Percentiles rank a stretch among this genome's conserved stretches.
phyloP scores from a whole-genome alignment of 1,140 invertebrate genomes.

The Bombus difficillimus region DNA sequence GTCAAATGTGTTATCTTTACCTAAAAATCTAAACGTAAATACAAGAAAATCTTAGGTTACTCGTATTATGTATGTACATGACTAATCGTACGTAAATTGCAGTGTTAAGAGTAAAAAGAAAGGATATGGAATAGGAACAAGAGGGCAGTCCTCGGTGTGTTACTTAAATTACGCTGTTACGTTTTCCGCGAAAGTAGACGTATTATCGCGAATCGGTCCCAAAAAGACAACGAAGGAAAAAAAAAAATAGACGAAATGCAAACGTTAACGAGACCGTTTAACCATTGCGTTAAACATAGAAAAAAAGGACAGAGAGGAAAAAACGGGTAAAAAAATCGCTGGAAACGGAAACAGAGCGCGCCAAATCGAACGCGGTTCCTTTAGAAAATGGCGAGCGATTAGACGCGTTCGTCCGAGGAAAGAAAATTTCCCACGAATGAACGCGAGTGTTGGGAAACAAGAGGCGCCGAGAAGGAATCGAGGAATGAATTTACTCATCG shows the following conservation, averaged over 20 bases:
- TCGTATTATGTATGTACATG: constrained; percentile 4
- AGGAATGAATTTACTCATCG: constrained; percentile 1
- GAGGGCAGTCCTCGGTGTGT: constrained; percentile 37
- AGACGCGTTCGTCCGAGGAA: too few species aligned
- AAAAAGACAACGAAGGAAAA: not conserved
- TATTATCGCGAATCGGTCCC: not conserved
- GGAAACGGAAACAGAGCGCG: not conserved
- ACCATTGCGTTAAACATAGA: not conserved
- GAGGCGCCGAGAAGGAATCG: not conserved
- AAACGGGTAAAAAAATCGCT: not conserved
- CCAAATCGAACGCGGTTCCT: not conserved
- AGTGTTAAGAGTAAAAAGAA: constrained; percentile 4
- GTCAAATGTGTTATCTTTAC: not conserved
- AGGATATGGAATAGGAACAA: constrained; percentile 50
- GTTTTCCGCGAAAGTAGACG: not conserved
- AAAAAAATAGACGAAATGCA: not conserved
- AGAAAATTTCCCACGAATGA: not conserved
- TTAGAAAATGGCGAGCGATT: not conserved
- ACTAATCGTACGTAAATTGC: constrained; percentile 11
- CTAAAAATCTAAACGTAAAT: constrained; percentile 15
- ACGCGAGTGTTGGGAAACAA: not conserved
- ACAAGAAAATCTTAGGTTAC: constrained; percentile 37
- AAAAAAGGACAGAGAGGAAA: not conserved
- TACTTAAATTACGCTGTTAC: constrained; percentile 21
- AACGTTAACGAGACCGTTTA: not conserved